Conservation (phyloP, 2,888 invertebrate species). For the Amphipoea oculea region DNA sequence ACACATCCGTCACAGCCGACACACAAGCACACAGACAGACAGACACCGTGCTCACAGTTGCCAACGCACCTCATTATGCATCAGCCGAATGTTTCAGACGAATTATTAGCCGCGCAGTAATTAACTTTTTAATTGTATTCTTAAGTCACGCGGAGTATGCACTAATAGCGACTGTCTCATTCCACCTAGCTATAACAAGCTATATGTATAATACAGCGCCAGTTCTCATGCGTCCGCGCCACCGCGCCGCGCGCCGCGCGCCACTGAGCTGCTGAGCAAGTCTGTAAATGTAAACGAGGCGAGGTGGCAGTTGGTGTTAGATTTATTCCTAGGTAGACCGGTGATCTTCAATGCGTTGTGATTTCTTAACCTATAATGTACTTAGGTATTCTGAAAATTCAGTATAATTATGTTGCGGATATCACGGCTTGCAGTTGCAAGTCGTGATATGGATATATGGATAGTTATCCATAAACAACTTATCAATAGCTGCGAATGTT, state of each 20-base stretch:
- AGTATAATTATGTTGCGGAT: background rate
- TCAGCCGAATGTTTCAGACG: constrained; percentile 40
- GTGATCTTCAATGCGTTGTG: background rate
- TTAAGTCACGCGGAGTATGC: constrained; percentile 35
- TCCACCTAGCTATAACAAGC: constrained; percentile 6
- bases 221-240: constrained; percentile 4
- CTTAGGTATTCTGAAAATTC: background rate
- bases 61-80: constrained; percentile 33
- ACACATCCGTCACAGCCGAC: constrained; percentile 34
- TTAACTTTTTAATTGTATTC: constrained; percentile 52
- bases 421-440: background rate
- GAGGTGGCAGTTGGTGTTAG: constrained; percentile 2
- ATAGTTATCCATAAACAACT: background rate
- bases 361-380: background rate
- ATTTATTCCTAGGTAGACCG: background rate
- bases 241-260: background rate
- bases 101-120: constrained; percentile 45
- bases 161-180: constrained; percentile 32
- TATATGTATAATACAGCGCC: constrained; percentile 3
- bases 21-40: background rate
- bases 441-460: too few relatives aligned
- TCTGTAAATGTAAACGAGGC: background rate
- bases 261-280: constrained; percentile 4
- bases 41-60: background rate
- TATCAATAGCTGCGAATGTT: background rate